These are phyloP conservation scores for Sardina pilchardus DNA, from an alignment of 2,113 vertebrate genomes.

Conservation along the genomic window DNA sequence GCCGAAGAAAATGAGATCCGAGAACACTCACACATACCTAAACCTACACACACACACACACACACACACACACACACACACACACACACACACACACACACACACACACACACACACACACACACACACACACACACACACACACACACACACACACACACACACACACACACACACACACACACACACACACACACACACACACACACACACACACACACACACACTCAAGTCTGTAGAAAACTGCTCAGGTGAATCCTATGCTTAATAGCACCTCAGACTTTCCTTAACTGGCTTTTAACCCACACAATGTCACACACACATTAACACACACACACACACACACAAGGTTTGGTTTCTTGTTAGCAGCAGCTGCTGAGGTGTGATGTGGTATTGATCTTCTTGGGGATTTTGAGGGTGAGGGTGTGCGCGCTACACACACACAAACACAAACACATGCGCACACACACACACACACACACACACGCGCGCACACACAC, in stretches of 20 bases:
- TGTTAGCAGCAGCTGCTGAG: neutral
- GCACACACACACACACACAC: neutral
- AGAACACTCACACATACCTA: neutral
- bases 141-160: neutral
- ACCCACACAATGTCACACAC: conserved; percentile 13
- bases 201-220: conserved; percentile 1
- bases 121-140: neutral
- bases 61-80: neutral
- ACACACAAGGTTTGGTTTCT: neutral
- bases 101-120: neutral
- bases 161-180: conserved; percentile 17
- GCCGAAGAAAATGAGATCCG: neutral
- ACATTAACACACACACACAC: neutral
- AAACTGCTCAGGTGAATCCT: conserved; percentile 16
- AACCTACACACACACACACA: neutral
- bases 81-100: conserved; percentile 19
- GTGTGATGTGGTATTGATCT: conserved; percentile 17
- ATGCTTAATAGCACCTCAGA: conserved; percentile 12
- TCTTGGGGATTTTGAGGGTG: conserved; percentile 5
- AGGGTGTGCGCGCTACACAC: neutral
- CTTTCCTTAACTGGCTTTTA: conserved; percentile 12
- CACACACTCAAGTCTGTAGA: neutral
- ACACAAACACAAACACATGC: neutral
- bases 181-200: conserved; percentile 5
- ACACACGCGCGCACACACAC: neutral